A percentile compares a stretch with the other conserved stretches of the same genome.
These are phyloP conservation scores for Apolygus lucorum DNA, from an alignment of 1,140 invertebrate genomes.

Conservation along the genomic window DNA sequence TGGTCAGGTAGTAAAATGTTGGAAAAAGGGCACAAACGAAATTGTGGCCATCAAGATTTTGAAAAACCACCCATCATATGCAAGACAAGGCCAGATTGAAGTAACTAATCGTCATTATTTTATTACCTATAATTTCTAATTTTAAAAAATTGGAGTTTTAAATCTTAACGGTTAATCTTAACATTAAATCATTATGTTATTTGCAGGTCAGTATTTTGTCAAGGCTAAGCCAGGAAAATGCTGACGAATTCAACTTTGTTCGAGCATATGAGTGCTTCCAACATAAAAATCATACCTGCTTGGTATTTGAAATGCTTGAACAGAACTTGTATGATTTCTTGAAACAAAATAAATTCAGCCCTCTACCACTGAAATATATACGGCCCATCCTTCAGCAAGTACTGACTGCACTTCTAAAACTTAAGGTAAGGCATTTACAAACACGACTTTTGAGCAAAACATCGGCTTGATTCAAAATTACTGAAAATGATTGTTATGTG, in stretches of 20 bases:
- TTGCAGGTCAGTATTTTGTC: slow-evolving; percentile 83
- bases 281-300: slow-evolving; percentile 98
- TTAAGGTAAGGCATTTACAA: slow-evolving; percentile 58
- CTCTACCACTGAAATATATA: slow-evolving; percentile 95
- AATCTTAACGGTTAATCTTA: no score
- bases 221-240: slow-evolving; percentile 96
- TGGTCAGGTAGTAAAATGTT: slow-evolving; percentile 97
- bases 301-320: slow-evolving; percentile 99
- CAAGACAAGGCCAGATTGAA: slow-evolving; percentile 98
- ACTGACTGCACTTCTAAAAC: slow-evolving; percentile 91
- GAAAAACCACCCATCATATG: slow-evolving; percentile 99
- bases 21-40: slow-evolving; percentile 99
- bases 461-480: no score
- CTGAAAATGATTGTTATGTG: no score
- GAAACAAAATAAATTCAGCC: slow-evolving; percentile 99
- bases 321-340: slow-evolving; percentile 99
- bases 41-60: slow-evolving; percentile 99
- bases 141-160: no score
- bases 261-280: slow-evolving; percentile 99
- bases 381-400: slow-evolving; percentile 98
- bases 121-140: no score
- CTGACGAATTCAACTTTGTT: slow-evolving; percentile 99
- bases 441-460: neutral
- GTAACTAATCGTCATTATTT: slow-evolving; percentile 50
- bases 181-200: no score